Evolutionary conservation across 2,888 invertebrate genomes (phyloP), one percentile per base, ranked within the genome.

Genomic region (Drosophila rellima): DNA sequence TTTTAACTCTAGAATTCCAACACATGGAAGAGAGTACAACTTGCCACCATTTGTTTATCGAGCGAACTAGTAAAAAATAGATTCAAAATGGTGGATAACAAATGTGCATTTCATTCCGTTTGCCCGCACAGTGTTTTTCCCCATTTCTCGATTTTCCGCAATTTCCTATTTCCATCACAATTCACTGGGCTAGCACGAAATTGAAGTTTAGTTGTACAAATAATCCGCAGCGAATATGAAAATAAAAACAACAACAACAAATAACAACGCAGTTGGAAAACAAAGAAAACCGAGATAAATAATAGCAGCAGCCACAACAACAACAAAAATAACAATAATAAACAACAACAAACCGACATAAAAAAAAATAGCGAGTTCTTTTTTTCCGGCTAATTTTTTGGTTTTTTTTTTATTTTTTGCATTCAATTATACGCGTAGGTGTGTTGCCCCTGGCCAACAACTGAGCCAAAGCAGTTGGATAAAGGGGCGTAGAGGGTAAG

Each of bases 121-220:
- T 35, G 20, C 29, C 18, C 17, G 26, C 18, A 13, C 39, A n/a
- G 13, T 15, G 7, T 15, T 33, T 6, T 23, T 11, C 23, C 26
- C 23, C 26, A 20, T 33, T 15, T 55, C 20, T 10, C 7, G 23
- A 23, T 51, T 50, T 50, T 29, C 18, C 15, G 18, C 44, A 54
- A 55, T 45, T 61, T 50, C 50, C 51, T 31, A 18, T 51, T 64
- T 59, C 42, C 59, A 50, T 35, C 57, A 50, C 47, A 50, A 48
- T 57, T 33, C 62, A 42, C 31, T 33, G 42, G 40, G 48, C 42
- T 15, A 50, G 63, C 47, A 57, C 48, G 60, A 71, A 79, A 79
- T 79, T 77, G 80, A 75, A 77, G 76, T 77, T 75, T 70, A 79
- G 76, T 57, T 79, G 57, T 60, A 70, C 79, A 76, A 70, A 78